phyloP scores from a whole-genome alignment of 2,888 invertebrate species.

The Tortrix viridana region DNA sequence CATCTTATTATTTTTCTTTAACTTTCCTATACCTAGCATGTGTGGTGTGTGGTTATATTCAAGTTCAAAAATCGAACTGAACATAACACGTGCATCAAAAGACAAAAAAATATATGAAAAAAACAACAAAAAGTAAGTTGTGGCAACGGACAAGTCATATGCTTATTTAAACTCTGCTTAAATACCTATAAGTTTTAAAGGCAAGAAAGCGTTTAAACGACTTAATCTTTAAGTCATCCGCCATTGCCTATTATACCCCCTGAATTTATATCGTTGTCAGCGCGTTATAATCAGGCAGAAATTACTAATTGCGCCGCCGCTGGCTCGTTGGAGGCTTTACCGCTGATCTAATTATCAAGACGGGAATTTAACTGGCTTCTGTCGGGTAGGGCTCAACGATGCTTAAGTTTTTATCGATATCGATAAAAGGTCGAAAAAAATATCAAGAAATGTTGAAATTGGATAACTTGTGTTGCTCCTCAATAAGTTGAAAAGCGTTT shows the following conservation, averaged over 20 bases:
- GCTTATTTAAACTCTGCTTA: too few species aligned
- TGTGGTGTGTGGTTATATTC: too few species aligned
- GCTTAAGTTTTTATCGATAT: background rate
- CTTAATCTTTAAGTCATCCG: conserved; percentile 11
- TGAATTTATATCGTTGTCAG: conserved; percentile 43
- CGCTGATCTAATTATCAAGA: conserved; percentile 81
- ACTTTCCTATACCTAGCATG: too few species aligned
- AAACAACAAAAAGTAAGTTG: too few species aligned
- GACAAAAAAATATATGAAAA: too few species aligned
- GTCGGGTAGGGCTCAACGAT: conserved; percentile 25
- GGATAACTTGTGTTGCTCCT: background rate
- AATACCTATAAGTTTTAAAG: background rate
- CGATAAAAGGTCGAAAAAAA: background rate
- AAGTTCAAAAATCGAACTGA: too few species aligned
- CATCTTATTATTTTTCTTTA: too few species aligned
- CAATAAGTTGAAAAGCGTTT: too few species aligned
- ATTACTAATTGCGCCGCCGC: conserved; percentile 75
- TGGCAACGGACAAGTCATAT: too few species aligned
- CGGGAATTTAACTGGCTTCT: conserved; percentile 60
- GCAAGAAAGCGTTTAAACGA: background rate
- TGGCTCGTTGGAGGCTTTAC: conserved; percentile 81
- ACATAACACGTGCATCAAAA: too few species aligned
- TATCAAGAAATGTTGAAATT: background rate
- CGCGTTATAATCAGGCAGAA: conserved; percentile 72
- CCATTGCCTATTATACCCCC: conserved; percentile 38